Evolutionary conservation across 2,888 invertebrate species (phyloP), one percentile per base, ranked within the genome.

Genomic region (Tenthredo livida): DNA sequence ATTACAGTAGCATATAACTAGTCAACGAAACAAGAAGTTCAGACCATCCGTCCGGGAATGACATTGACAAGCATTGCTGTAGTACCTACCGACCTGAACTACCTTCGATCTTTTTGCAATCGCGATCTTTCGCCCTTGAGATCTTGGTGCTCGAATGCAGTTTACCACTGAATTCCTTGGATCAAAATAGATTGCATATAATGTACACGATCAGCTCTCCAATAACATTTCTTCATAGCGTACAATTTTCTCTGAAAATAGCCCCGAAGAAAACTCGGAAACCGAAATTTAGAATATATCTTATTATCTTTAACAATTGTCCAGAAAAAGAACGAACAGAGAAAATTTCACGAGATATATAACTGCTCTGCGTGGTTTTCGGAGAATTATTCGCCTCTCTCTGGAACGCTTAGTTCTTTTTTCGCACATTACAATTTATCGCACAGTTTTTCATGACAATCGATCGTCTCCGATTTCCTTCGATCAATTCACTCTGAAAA

Each of bases 71-170:
- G 77, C n/a, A 21, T 50, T 54, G 54, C 50, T 50, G 21, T 33
- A 77, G 77, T 77, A 50, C 75, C 47, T 77, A 50, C 75, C 47
- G 29, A 50, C 17, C 50, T 50, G 7, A 75, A 50, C 50, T 50
- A 72, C 77, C 77, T 77, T 77, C 77, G 50, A 77, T 50, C 50
- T 77, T 77, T 77, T 77, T 77, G 7, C 29, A 77, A 33, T 54
- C 9, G 54, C 33, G 77, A 54, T 77, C 25, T 77, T 77, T 77
- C 33, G 77, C 77, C 77, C 77, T 77, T 77, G 77, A 77, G 77
- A 77, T 77, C 77, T 77, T 17, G 29, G 77, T 77, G 54, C 77
- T 54, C 77, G 17, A 33, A 77, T 40, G 50, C 9, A 50, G 47
- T 50, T 77, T 77, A 77, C 33, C 77, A 54, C 54, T 54, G 50